A percentile compares a stretch with the other conserved stretches of the same genome.
Evolutionary conservation across 2,113 vertebrate genomes (phyloP).

Genomic region (Excalfactoria chinensis): DNA sequence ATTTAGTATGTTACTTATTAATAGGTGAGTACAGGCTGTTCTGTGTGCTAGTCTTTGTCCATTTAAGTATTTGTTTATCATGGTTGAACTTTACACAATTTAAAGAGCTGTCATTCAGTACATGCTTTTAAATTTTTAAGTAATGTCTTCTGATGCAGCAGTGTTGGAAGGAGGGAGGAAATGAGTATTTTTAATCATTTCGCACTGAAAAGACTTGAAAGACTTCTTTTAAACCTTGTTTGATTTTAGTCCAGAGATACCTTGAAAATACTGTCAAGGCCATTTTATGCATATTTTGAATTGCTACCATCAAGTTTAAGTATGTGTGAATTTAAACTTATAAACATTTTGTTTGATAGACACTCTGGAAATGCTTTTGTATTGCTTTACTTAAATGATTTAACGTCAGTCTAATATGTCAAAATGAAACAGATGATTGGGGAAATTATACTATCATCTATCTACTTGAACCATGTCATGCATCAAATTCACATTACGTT

Average conservation of each 20-base stretch:
- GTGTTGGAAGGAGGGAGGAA: background rate
- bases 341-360: background rate
- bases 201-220: background rate
- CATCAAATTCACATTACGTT: background rate
- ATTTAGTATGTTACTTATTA: constrained; percentile 14
- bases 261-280: background rate
- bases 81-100: constrained; percentile 61
- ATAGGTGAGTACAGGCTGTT: constrained; percentile 34
- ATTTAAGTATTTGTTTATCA: constrained; percentile 60
- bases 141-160: background rate
- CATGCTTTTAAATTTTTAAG: constrained; percentile 2
- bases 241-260: background rate
- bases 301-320: background rate
- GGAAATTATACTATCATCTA: background rate
- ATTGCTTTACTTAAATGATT: background rate
- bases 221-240: background rate
- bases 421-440: background rate
- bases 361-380: background rate
- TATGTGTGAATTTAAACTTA: background rate
- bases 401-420: background rate
- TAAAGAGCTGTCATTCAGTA: constrained; percentile 48
- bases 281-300: background rate
- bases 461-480: background rate
- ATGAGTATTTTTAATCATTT: background rate
- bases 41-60: constrained; percentile 16